Percentiles rank a stretch among this genome's conserved stretches.
phyloP scores from a whole-genome alignment of 2,113 vertebrate genomes.

The Numenius arquata region DNA sequence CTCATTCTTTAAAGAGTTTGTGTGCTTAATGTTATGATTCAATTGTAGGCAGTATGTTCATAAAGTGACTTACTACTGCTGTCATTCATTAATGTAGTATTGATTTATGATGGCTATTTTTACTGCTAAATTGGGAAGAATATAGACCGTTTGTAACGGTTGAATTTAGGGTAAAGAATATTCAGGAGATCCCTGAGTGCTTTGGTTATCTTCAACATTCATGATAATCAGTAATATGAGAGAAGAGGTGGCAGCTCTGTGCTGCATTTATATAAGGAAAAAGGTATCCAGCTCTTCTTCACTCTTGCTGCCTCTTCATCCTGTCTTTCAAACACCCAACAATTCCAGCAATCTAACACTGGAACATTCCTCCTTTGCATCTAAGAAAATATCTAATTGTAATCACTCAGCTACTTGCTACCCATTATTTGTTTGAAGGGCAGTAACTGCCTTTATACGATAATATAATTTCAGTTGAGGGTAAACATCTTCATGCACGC shows the following conservation, averaged over 20 bases:
- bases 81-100: background rate
- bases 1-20: background rate
- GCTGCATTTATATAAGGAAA: background rate
- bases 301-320: background rate
- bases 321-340: background rate
- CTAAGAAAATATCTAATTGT: background rate
- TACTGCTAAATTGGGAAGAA: background rate
- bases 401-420: background rate
- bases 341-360: background rate
- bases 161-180: background rate
- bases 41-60: background rate
- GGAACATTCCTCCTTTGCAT: background rate
- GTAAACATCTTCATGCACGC: background rate
- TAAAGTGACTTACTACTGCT: background rate
- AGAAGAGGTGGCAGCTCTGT: background rate
- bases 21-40: background rate
- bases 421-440: background rate
- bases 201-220: background rate
- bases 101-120: background rate
- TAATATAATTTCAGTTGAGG: background rate
- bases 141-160: background rate
- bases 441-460: background rate
- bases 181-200: background rate
- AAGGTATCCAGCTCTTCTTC: background rate
- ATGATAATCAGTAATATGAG: background rate